Evolutionary conservation across 2,113 vertebrate genomes (phyloP), one percentile per base, ranked within the genome.

Genomic region (Dascyllus trimaculatus): DNA sequence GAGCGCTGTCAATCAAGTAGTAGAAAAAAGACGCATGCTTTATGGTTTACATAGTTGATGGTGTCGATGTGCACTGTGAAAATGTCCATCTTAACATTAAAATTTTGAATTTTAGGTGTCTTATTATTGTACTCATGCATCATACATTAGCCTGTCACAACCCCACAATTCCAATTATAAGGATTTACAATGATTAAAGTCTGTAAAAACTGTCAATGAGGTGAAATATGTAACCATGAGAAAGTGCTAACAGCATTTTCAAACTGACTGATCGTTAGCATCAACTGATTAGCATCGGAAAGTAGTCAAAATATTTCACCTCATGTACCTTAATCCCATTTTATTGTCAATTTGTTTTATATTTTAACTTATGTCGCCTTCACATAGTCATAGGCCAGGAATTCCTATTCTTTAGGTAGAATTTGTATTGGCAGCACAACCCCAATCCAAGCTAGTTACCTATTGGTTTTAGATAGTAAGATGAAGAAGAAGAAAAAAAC

Each of bases 1-100:
- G 53, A 75, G 80, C 7, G 15, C 56, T 60, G 68, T 86, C 80
- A 90, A 78, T 91, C 89, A 88, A 35, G 73, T 21, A 13, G 18
- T 46, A 51, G 53, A 53, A 59, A 46, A 25, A 29, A 81, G 54
- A 64, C 51, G n/a, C 56, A 78, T 45, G 67, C 54, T 80, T 68
- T 25, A 35, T 25, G 45, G 46, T 81, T 78, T 70, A 45, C 19
- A 63, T 17, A 21, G 25, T 54, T 52, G 6, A 71, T 64, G n/a
- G 53, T 62, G 40, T 78, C 46, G 19, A 71, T 59, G 51, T 78
- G 62, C 48, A 59, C 26, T 22, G 26, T 32, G 45, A 62, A 70
- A 40, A 82, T 61, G 57, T 84, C 84, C 81, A 85, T 85, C 67
- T 74, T 71, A 71, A 67, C 32, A 22, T 6, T 38, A 2, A 59